A percentile compares a stretch with the other conserved stretches of the same genome.
Conservation (phyloP, 2,888 invertebrate genomes). For the Microchrysa polita region DNA sequence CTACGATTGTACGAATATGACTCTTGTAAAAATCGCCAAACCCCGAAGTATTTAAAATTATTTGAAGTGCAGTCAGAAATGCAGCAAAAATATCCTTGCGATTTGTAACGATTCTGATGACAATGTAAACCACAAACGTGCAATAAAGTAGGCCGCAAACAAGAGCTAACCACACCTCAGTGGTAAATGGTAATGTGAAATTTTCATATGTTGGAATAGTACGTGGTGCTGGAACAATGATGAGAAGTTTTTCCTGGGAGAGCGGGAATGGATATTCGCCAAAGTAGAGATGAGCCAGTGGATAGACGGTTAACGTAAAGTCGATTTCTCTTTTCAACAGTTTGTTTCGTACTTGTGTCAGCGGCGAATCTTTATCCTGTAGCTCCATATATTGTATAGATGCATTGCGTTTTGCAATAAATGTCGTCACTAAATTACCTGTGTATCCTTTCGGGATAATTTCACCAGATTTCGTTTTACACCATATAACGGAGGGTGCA, state of each 20-base stretch:
- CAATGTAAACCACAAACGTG: neutral
- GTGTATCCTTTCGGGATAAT: neutral
- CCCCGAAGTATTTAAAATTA: neutral
- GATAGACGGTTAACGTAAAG: neutral
- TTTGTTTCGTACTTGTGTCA: neutral
- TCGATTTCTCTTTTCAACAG: neutral
- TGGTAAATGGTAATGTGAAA: neutral
- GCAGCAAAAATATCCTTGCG: neutral
- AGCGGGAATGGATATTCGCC: neutral
- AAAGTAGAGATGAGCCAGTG: neutral
- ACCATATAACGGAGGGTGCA: neutral
- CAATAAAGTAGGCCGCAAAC: neutral
- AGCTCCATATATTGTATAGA: neutral
- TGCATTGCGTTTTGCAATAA: neutral
- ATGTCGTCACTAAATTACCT: neutral
- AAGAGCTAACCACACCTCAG: neutral
- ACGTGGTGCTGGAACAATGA: neutral
- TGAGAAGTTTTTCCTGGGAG: neutral
- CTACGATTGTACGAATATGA: neutral
- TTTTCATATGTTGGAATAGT: neutral
- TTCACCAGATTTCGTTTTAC: neutral
- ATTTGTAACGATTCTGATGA: neutral
- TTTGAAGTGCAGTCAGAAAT: neutral
- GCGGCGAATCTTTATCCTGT: neutral
- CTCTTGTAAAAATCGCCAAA: neutral